Percentiles rank a stretch among this genome's conserved stretches.
Conservation (phyloP, 2,113 vertebrate genomes). For the Jaculus jaculus region DNA sequence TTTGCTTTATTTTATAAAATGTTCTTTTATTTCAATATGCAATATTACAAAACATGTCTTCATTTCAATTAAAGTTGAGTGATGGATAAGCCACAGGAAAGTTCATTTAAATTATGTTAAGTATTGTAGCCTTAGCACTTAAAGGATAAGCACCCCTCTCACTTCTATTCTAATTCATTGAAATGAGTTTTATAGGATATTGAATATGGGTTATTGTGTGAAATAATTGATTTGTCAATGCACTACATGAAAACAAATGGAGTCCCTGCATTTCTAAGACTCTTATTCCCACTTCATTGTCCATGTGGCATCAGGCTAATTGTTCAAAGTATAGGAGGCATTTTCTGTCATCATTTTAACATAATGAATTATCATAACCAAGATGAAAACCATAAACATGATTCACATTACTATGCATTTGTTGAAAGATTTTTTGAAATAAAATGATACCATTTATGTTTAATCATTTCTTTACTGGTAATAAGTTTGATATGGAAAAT, state of each 20-base stretch:
- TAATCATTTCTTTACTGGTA: neutral
- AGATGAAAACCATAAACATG: neutral
- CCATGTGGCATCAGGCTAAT: neutral
- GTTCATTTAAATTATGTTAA: slow-evolving; percentile 39
- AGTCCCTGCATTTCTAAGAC: neutral
- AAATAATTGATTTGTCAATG: slow-evolving; percentile 32
- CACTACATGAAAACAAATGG: neutral
- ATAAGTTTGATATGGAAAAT: neutral
- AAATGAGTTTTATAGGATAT: slow-evolving; percentile 30
- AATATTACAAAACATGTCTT: neutral
- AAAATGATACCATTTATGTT: neutral
- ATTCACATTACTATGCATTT: neutral
- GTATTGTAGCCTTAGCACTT: neutral
- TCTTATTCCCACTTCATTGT: neutral
- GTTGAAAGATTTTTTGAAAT: slow-evolving; percentile 12
- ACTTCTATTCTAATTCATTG: slow-evolving; percentile 37
- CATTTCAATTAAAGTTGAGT: slow-evolving; percentile 17
- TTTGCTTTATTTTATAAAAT: slow-evolving; percentile 9
- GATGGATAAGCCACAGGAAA: slow-evolving; percentile 11
- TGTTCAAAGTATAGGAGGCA: neutral
- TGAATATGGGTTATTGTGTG: neutral
- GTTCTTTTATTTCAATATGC: neutral
- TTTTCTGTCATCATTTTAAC: neutral
- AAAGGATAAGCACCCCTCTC: slow-evolving; percentile 33
- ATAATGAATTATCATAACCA: neutral